A percentile compares a stretch with the other conserved stretches of the same genome.
Evolutionary conservation across 2,888 invertebrate genomes (phyloP).

Genomic region (Desoria tigrina): DNA sequence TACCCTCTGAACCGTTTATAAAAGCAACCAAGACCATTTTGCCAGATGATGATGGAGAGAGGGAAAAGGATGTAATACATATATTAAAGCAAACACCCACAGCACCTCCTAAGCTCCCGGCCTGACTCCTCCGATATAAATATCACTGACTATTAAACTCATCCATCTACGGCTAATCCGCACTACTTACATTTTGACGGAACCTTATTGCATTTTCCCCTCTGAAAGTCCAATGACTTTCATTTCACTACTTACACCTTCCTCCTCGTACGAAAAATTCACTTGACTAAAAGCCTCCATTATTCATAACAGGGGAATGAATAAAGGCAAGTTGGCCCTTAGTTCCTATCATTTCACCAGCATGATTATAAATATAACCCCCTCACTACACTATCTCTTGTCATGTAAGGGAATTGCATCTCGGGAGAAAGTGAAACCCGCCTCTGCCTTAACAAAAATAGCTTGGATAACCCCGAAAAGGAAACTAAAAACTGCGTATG

Average conservation of each 20-base stretch:
- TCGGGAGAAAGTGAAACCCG: no score
- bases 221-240: background rate
- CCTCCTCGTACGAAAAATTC: background rate
- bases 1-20: background rate
- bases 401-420: no score
- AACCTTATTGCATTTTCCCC: conserved; percentile 6
- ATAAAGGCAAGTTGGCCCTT: no score
- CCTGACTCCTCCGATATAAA: no score
- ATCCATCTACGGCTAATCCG: conserved; percentile 5
- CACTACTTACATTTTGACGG: conserved; percentile 1
- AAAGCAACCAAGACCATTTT: conserved; percentile 4
- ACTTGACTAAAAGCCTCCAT: conserved; percentile 12
- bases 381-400: no score
- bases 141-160: background rate
- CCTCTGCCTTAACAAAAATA: no score
- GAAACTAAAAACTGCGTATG: background rate
- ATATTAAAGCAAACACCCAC: no score
- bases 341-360: no score
- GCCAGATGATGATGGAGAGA: conserved; percentile 4
- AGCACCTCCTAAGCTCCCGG: no score
- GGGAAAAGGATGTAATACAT: no score
- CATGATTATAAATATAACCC: no score
- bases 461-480: no score
- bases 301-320: background rate
- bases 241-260: background rate